phyloP scores from a whole-genome alignment of 2,113 vertebrate species.

The Channa argus region DNA sequence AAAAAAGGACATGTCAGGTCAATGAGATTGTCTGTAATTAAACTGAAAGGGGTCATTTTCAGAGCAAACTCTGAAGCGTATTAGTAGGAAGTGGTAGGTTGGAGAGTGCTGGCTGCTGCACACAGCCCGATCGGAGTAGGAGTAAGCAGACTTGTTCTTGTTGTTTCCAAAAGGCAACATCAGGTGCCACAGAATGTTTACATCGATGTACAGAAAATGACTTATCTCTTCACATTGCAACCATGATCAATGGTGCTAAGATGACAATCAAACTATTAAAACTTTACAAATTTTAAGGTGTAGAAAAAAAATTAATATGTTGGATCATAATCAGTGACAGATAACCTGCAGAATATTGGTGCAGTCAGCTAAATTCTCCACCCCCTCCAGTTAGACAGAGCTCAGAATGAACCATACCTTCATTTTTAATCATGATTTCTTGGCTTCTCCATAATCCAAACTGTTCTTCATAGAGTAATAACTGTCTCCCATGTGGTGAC shows the following conservation, averaged over 20 bases:
- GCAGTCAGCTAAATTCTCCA: constrained; percentile 66
- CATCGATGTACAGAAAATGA: constrained; percentile 37
- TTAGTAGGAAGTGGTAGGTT: constrained; percentile 47
- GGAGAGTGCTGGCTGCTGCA: constrained; percentile 19
- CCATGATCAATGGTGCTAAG: constrained; percentile 55
- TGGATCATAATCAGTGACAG: constrained; percentile 64
- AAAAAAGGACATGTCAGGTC: constrained; percentile 53
- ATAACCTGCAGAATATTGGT: constrained; percentile 61
- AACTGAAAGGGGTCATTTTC: constrained; percentile 74
- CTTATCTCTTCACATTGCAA: constrained; percentile 33
- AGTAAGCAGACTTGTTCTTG: constrained; percentile 19
- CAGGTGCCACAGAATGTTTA: constrained; percentile 28
- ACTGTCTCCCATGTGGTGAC: constrained; percentile 56
- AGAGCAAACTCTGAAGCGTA: constrained; percentile 55
- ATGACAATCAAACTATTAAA: constrained; percentile 55
- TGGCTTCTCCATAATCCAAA: constrained; percentile 53
- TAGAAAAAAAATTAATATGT: constrained; percentile 64
- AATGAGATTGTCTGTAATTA: constrained; percentile 73
- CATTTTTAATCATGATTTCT: constrained; percentile 66
- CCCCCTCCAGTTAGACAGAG: constrained; percentile 61
- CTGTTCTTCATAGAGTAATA: constrained; percentile 62
- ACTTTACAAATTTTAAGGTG: constrained; percentile 68
- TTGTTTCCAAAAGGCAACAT: constrained; percentile 32
- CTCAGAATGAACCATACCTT: constrained; percentile 62
- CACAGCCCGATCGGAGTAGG: constrained; percentile 9